phyloP scores from a whole-genome alignment of 2,888 invertebrate species.

The Oligia latruncula region DNA sequence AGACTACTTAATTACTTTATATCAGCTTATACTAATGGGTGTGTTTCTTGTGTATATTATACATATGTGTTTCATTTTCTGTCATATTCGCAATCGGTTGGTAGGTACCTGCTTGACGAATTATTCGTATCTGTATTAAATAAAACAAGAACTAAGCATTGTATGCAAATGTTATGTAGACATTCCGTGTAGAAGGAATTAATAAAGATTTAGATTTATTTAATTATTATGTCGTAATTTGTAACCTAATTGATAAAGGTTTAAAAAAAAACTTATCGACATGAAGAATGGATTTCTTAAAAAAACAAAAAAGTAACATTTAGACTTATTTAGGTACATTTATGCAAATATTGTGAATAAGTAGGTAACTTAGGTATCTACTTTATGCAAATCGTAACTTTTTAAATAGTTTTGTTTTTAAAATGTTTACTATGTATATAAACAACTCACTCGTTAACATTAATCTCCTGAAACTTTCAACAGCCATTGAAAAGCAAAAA shows the following conservation, averaged over 20 bases:
- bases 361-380: neutral
- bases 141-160: conserved; percentile 37
- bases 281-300: neutral
- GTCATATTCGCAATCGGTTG: conserved; percentile 40
- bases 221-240: neutral
- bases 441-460: neutral
- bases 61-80: conserved; percentile 40
- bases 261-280: neutral
- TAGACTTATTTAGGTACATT: neutral
- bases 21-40: no score
- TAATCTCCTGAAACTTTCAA: conserved; percentile 11
- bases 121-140: conserved; percentile 39
- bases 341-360: neutral
- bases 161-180: conserved; percentile 31
- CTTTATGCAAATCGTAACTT: neutral
- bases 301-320: neutral
- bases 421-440: neutral
- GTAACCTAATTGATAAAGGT: neutral
- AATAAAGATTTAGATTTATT: neutral
- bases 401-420: neutral
- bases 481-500: neutral
- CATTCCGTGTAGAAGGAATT: neutral
- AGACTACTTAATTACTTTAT: no score
- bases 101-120: conserved; percentile 16
- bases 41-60: no score